A percentile compares a stretch with the other conserved stretches of the same genome.
Conservation (phyloP, 2,888 invertebrate genomes). For the Gnatocerus cornutus region DNA sequence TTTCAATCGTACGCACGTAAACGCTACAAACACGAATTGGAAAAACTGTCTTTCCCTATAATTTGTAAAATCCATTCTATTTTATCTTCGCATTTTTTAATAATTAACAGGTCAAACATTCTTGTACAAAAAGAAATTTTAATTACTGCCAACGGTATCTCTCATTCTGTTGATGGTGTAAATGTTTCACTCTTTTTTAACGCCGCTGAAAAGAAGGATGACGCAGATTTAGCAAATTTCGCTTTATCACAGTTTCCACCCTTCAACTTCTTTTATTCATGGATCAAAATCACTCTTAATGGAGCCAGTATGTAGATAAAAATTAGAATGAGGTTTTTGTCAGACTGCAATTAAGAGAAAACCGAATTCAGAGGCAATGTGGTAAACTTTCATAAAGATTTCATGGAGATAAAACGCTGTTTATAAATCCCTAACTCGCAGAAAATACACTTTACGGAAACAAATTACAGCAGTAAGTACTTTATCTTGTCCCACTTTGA, state of each 20-base stretch:
- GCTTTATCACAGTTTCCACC: slow-evolving; percentile 9
- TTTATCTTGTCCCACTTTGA: slow-evolving; percentile 48
- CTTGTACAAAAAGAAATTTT: slow-evolving; percentile 17
- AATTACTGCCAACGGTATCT: slow-evolving; percentile 2
- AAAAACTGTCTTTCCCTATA: slow-evolving; percentile 11
- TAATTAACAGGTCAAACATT: slow-evolving; percentile 21
- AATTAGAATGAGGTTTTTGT: neutral
- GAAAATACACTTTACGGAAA: slow-evolving; percentile 47
- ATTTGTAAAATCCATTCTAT: slow-evolving; percentile 2
- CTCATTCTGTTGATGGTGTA: slow-evolving; percentile 8
- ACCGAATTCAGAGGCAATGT: slow-evolving; percentile 26
- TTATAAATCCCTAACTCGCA: slow-evolving; percentile 46
- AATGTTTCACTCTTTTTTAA: slow-evolving; percentile 2
- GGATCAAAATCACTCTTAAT: slow-evolving; percentile 5
- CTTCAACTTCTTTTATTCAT: slow-evolving; percentile 8
- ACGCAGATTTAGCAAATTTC: slow-evolving; percentile 13
- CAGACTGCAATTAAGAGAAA: slow-evolving; percentile 26
- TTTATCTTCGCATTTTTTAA: slow-evolving; percentile 14
- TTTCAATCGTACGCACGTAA: slow-evolving; percentile 21
- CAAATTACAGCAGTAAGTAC: slow-evolving; percentile 49
- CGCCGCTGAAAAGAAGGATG: neutral
- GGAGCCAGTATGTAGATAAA: neutral
- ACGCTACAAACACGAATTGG: neutral
- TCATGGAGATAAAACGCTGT: slow-evolving; percentile 44
- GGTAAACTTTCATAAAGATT: slow-evolving; percentile 44